Evolutionary conservation across 2,797 vertebrate species (phyloP), one percentile per base, ranked within the genome.

Genomic region (Catostomus latipinnis): DNA sequence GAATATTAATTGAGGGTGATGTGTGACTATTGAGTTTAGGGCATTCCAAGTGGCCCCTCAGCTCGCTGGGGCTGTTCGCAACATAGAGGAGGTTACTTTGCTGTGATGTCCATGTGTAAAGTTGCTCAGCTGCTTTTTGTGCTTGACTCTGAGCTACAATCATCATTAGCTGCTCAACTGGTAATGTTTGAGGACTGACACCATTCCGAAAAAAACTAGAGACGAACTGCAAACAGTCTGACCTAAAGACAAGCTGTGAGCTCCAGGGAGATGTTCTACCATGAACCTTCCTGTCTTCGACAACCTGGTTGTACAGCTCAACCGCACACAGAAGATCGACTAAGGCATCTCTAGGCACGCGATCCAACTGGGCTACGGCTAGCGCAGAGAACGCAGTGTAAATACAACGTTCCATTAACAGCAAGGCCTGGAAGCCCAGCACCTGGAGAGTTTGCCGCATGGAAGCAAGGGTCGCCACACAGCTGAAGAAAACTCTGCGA

Each of bases 341-440:
- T 71, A 94, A 80, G 6, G 87, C 82, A 6, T 92, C 91, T 61
- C 52, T 83, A 1, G 90, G 86, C 46, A 92, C 45, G 0, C 81
- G 76, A 1, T 77, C 80, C 2, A 86, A 66, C 43, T 80, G 84
- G 5, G 86, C 71, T 8, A 16, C 48, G n/a, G 84, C 88, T 11
- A 92, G 8, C 8, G 83, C 79, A 3, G 76, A 84, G 62, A 94
- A 74, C 9, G 88, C 43, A 0, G 62, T 82, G 34, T 70, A 71
- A 12, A 93, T 84, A 62, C 89, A 93, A 0, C 6, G 80, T 0
- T 94, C 91, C 88, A 91, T 89, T 72, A 93, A 4, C 46, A 89
- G 61, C 60, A 93, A 56, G 0, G 89, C 90, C 85, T 93, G 90
- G 6, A 92, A 75, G 53, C 83, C 82, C 12, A 92, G 81, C 1